Conservation (phyloP, 2,797 vertebrate species). For the Potorous gilbertii region DNA sequence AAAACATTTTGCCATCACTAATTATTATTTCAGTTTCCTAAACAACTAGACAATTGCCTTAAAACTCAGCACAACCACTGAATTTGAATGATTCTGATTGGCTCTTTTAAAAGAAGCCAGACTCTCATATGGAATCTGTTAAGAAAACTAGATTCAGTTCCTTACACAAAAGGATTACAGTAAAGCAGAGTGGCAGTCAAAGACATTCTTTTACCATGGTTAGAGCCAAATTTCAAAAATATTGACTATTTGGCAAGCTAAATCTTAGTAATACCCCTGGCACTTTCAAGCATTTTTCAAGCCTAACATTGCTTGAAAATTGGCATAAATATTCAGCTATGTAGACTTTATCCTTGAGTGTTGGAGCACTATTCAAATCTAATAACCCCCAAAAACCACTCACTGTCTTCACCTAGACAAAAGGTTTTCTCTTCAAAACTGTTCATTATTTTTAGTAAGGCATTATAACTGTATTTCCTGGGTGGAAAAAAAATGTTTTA, state of each 20-base stretch:
- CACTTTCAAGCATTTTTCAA: slow-evolving; percentile 72
- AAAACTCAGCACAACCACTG: slow-evolving; percentile 57
- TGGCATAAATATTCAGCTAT: slow-evolving; percentile 71
- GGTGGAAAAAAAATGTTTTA: slow-evolving; percentile 61
- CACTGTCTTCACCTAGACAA: slow-evolving; percentile 54
- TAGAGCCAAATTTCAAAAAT: slow-evolving; percentile 61
- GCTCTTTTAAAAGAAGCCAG: slow-evolving; percentile 51
- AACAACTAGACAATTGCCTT: slow-evolving; percentile 22
- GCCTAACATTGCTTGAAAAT: slow-evolving; percentile 74
- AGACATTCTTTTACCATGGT: slow-evolving; percentile 64
- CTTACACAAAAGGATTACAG: slow-evolving; percentile 64
- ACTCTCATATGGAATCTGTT: slow-evolving; percentile 77
- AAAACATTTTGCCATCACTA: slow-evolving; percentile 41
- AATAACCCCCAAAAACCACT: slow-evolving; percentile 59
- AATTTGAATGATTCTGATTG: slow-evolving; percentile 63
- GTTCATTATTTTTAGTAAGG: slow-evolving; percentile 63
- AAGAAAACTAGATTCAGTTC: slow-evolving; percentile 68
- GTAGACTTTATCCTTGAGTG: slow-evolving; percentile 64
- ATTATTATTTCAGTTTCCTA: neutral
- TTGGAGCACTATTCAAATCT: neutral
- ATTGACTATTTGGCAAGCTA: slow-evolving; percentile 73
- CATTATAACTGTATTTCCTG: slow-evolving; percentile 65
- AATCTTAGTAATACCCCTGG: slow-evolving; percentile 53
- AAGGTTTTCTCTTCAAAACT: slow-evolving; percentile 67
- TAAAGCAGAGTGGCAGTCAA: slow-evolving; percentile 62